Conservation (phyloP, 2,888 invertebrate genomes). For the Drosophila infuscata region DNA sequence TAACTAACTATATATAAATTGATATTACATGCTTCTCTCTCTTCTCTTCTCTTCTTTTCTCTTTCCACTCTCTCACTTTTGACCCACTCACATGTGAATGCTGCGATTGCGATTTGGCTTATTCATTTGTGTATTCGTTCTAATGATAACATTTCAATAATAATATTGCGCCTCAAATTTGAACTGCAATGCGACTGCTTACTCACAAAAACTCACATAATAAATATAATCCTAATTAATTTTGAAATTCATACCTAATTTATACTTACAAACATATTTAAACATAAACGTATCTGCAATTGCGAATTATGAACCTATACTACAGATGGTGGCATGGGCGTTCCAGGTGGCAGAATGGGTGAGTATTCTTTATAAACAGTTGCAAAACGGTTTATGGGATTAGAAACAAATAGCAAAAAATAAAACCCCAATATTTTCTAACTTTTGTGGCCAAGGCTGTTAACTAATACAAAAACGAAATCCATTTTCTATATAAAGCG, state of each 20-base stretch:
- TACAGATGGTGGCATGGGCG: slow-evolving; percentile 84
- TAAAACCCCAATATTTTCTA: slow-evolving; percentile 7
- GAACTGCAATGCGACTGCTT: slow-evolving; percentile 54
- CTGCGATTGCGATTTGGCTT: slow-evolving; percentile 69
- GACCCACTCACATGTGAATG: slow-evolving; percentile 53
- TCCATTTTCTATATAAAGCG: slow-evolving; percentile 7
- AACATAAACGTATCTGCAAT: slow-evolving; percentile 21
- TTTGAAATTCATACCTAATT: slow-evolving; percentile 22
- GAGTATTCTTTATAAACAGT: slow-evolving; percentile 72
- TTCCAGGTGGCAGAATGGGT: slow-evolving; percentile 85
- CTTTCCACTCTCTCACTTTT: slow-evolving; percentile 17
- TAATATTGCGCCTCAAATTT: slow-evolving; percentile 35
- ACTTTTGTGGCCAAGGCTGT: slow-evolving; percentile 35
- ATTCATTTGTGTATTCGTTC: slow-evolving; percentile 64
- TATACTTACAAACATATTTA: slow-evolving; percentile 34
- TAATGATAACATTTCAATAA: slow-evolving; percentile 55
- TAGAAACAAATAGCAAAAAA: slow-evolving; percentile 15
- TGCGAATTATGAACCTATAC: slow-evolving; percentile 69
- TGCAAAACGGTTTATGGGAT: slow-evolving; percentile 40
- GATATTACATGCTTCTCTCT: slow-evolving; percentile 42
- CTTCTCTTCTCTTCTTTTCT: slow-evolving; percentile 45
- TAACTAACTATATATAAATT: slow-evolving; percentile 14
- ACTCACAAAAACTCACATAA: slow-evolving; percentile 34
- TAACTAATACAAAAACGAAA: slow-evolving; percentile 29
- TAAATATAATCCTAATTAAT: slow-evolving; percentile 31